Evolutionary conservation across 1,140 invertebrate species (phyloP).

Genomic region (Oedothorax gibbosus): DNA sequence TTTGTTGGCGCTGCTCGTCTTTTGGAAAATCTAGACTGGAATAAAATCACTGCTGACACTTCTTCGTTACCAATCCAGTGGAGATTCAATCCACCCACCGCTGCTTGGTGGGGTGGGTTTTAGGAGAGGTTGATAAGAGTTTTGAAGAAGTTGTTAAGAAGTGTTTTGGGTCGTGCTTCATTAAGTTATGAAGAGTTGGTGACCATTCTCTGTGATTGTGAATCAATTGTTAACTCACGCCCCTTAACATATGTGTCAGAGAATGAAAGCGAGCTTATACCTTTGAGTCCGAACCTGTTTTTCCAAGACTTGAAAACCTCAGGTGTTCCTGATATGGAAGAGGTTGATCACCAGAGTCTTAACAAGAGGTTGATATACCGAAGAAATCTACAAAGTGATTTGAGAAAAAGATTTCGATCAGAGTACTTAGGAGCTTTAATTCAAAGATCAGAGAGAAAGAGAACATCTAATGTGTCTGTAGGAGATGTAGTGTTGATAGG

Average conservation of each 20-base stretch:
- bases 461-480: not conserved
- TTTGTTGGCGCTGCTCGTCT: slow-evolving; percentile 50
- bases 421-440: slow-evolving; percentile 33
- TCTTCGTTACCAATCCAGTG: slow-evolving; percentile 29
- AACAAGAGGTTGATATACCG: not conserved
- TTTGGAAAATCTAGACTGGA: slow-evolving; percentile 44
- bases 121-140: slow-evolving; percentile 37
- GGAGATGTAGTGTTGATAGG: not conserved
- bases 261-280: not conserved
- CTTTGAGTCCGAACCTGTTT: slow-evolving; percentile 15
- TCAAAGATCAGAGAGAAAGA: slow-evolving; percentile 3
- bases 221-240: slow-evolving; percentile 64
- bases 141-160: slow-evolving; percentile 11
- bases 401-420: slow-evolving; percentile 17
- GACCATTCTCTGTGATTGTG: not conserved
- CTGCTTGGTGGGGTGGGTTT: slow-evolving; percentile 15
- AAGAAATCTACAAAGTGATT: slow-evolving; percentile 13
- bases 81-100: slow-evolving; percentile 44
- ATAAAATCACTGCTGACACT: not conserved
- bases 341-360: not conserved
- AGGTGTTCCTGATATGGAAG: slow-evolving; percentile 4
- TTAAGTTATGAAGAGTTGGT: slow-evolving; percentile 36
- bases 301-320: not conserved
- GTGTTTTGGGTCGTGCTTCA: slow-evolving; percentile 1
- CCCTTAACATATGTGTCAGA: slow-evolving; percentile 25